phyloP scores from a whole-genome alignment of 1,140 invertebrate genomes.

The Panonychus citri region DNA sequence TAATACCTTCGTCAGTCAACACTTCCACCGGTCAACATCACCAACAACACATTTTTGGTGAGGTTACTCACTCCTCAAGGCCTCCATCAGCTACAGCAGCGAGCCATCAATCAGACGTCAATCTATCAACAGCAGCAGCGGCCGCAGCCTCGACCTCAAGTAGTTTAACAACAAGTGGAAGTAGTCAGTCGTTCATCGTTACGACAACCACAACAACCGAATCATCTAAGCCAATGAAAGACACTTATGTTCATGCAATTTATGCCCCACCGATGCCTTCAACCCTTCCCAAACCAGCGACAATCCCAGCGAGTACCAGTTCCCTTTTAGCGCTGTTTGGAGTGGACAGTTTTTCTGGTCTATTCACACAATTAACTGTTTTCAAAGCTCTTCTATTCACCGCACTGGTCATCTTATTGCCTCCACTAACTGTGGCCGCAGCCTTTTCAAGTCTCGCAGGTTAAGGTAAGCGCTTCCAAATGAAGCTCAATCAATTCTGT shows the following conservation, averaged over 20 bases:
- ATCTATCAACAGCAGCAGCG: no score
- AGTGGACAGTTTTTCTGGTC: not conserved
- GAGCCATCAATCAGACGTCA: no score
- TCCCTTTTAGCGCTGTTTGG: not conserved
- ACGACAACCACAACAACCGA: not conserved
- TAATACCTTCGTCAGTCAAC: no score
- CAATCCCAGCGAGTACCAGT: not conserved
- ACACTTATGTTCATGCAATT: slow-evolving; percentile 6
- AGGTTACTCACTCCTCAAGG: no score
- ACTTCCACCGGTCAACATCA: no score
- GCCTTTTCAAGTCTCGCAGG: not conserved
- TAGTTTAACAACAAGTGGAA: not conserved
- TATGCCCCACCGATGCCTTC: slow-evolving; percentile 8
- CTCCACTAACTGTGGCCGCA: slow-evolving; percentile 4
- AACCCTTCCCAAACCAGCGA: not conserved
- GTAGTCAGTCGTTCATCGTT: not conserved
- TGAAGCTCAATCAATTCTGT: no score
- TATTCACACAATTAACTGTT: not conserved
- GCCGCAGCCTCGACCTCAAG: not conserved
- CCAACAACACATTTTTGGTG: no score
- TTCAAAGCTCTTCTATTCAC: not conserved
- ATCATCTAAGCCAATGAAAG: not conserved
- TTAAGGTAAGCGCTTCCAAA: not conserved
- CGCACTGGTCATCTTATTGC: slow-evolving; percentile 6
- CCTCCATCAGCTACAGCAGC: no score